These are phyloP conservation scores for Diplolepis rosae DNA, from an alignment of 2,888 invertebrate genomes.

Conservation along the genomic window DNA sequence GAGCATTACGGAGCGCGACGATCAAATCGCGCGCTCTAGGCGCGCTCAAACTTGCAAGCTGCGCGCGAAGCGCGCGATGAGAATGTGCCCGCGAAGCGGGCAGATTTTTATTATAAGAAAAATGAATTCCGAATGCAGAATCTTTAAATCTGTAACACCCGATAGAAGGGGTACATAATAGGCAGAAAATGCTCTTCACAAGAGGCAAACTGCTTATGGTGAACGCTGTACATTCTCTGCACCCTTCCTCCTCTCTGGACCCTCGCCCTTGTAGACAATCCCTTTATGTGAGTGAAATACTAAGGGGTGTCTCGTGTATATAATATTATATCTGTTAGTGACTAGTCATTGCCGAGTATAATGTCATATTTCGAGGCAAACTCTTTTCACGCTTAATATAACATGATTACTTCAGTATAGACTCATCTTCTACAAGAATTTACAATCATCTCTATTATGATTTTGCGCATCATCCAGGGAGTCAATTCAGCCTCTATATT, in stretches of 20 bases:
- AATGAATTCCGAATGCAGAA: too few species aligned
- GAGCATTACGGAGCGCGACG: too few species aligned
- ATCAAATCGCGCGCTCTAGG: too few species aligned
- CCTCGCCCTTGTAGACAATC: neutral
- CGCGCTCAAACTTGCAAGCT: too few species aligned
- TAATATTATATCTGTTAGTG: constrained; percentile 7
- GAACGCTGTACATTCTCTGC: too few species aligned
- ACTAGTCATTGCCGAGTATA: constrained; percentile 23
- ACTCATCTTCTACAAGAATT: neutral
- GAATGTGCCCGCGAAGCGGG: too few species aligned
- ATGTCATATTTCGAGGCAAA: constrained; percentile 23
- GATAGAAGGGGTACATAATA: constrained; percentile 37
- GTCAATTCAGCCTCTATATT: neutral
- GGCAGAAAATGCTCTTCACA: constrained; percentile 18
- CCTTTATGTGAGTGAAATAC: constrained; percentile 5
- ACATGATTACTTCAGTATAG: constrained; percentile 25
- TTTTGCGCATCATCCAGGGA: neutral
- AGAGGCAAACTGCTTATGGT: constrained; percentile 28
- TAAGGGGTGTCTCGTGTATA: constrained; percentile 15
- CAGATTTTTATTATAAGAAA: too few species aligned
- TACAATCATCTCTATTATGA: constrained; percentile 14
- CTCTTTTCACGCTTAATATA: constrained; percentile 30
- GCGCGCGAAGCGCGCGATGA: too few species aligned
- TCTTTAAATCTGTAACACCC: constrained; percentile 40
- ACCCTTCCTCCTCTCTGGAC: constrained; percentile 20